Conservation (phyloP, 2,888 invertebrate species). For the Rotaria socialis region DNA sequence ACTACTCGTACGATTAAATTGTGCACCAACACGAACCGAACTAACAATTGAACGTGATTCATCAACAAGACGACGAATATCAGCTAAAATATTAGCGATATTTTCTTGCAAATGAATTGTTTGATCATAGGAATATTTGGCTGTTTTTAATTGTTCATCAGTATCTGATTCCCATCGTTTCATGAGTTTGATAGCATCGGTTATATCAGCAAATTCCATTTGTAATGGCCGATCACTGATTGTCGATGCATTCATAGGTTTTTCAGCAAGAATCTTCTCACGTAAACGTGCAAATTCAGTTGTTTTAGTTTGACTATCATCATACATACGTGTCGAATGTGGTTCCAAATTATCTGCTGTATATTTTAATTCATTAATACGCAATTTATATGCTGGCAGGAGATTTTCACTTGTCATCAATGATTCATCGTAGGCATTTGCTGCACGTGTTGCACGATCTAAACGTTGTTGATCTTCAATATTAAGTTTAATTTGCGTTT, state of each 20-base stretch:
- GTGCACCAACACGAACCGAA: conserved; percentile 17
- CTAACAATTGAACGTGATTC: conserved; percentile 35
- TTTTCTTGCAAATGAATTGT: not conserved
- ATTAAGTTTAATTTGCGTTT: not conserved
- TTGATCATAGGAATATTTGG: conserved; percentile 5
- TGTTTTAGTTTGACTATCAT: conserved; percentile 14
- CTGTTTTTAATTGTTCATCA: not conserved
- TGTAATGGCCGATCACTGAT: conserved; percentile 30
- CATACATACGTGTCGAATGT: conserved; percentile 5
- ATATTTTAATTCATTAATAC: conserved; percentile 14
- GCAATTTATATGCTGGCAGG: conserved; percentile 24
- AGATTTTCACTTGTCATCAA: conserved; percentile 16
- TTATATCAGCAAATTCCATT: conserved; percentile 27
- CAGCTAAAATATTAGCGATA: not conserved
- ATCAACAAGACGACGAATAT: conserved; percentile 24
- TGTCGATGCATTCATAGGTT: conserved; percentile 19
- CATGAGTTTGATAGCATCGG: not conserved
- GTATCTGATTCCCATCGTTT: not conserved
- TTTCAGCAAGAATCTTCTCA: conserved; percentile 28
- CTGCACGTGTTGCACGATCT: not conserved
- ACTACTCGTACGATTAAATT: conserved; percentile 33
- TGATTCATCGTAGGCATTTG: not conserved
- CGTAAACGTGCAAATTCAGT: conserved; percentile 14
- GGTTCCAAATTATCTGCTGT: conserved; percentile 32
- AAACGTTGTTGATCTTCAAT: not conserved